Percentiles rank a stretch among this genome's conserved stretches.
phyloP scores from a whole-genome alignment of 2,888 invertebrate species.

The Nudaria mundana region DNA sequence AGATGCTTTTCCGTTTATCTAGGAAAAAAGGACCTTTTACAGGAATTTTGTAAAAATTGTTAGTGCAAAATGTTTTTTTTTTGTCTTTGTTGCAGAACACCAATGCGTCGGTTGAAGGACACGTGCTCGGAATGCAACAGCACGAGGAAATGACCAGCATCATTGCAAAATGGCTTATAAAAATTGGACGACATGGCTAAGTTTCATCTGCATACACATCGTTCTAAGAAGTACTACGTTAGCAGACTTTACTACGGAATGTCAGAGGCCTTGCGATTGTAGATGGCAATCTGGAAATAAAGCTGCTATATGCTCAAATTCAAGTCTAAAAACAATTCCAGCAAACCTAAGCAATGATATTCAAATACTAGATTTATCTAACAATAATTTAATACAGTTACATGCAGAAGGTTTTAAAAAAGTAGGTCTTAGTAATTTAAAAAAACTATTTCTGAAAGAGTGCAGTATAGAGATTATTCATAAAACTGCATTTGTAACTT shows the following conservation, averaged over 20 bases:
- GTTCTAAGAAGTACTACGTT: slow-evolving; percentile 56
- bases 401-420: slow-evolving; percentile 85
- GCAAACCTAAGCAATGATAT: slow-evolving; percentile 86
- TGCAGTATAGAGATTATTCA: slow-evolving; percentile 87
- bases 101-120: slow-evolving; percentile 56
- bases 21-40: no score
- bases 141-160: slow-evolving; percentile 71
- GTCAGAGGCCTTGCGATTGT: slow-evolving; percentile 88
- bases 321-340: slow-evolving; percentile 85
- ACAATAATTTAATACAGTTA: slow-evolving; percentile 84
- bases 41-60: no score
- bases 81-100: slow-evolving; percentile 67
- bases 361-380: slow-evolving; percentile 87
- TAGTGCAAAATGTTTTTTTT: no score
- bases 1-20: no score
- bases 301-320: slow-evolving; percentile 89
- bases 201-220: slow-evolving; percentile 57
- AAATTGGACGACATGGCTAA: slow-evolving; percentile 76
- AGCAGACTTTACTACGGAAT: slow-evolving; percentile 82
- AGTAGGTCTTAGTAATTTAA: slow-evolving; percentile 88
- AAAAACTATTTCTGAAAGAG: slow-evolving; percentile 88
- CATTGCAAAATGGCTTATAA: slow-evolving; percentile 74
- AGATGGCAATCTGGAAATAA: slow-evolving; percentile 93
- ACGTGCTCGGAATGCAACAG: slow-evolving; percentile 67
- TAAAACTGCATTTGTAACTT: slow-evolving; percentile 86